Evolutionary conservation across 2,888 invertebrate species (phyloP), one percentile per base, ranked within the genome.

Genomic region (Erynnis tages): DNA sequence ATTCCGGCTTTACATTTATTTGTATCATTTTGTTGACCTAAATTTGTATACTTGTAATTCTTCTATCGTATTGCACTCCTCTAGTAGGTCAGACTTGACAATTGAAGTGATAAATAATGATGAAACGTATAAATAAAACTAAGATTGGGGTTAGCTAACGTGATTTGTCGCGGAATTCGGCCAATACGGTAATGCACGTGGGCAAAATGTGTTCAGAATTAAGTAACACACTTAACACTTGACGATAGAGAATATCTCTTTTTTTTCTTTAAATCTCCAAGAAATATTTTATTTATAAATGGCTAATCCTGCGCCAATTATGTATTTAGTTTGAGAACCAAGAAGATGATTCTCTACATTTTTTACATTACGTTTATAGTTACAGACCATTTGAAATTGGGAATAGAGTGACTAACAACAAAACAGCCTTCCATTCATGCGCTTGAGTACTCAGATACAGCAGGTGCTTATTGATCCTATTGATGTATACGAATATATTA

Each of bases 61-160:
- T 57, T 54, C 54, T 49, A 49, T 41, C 30, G 10, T 30, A 37
- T 53, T 34, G 32, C 25, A 25, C 14, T 23, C 14, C 8, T 11
- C 2, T 29, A 38, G 49, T 45, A 45, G 54, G 54, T 55, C 55
- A 55, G 30, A 41, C 47, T 30, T 14, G 7, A 5, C 60, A 64
- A 68, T 47, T 19, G 10, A n/a, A 14, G 23, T 41, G 32, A 11
- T 49, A 41, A 49, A 49, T 41, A 49, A 14, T 25, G 32, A 41
- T 49, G 41, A 49, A 49, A 21, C 13, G 34, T 32, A 71, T 67
- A 63, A 65, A 65, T 65, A 66, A 59, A 65, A 53, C 57, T 60
- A 62, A 67, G 63, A 69, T 73, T 77, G 85, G 72, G 84, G 86
- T 80, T 75, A 81, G 68, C 60, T 82, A 84, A 79, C 82, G 79